Evolutionary conservation across 2,113 vertebrate genomes (phyloP), one percentile per base, ranked within the genome.

Genomic region (Sorex fumeus): DNA sequence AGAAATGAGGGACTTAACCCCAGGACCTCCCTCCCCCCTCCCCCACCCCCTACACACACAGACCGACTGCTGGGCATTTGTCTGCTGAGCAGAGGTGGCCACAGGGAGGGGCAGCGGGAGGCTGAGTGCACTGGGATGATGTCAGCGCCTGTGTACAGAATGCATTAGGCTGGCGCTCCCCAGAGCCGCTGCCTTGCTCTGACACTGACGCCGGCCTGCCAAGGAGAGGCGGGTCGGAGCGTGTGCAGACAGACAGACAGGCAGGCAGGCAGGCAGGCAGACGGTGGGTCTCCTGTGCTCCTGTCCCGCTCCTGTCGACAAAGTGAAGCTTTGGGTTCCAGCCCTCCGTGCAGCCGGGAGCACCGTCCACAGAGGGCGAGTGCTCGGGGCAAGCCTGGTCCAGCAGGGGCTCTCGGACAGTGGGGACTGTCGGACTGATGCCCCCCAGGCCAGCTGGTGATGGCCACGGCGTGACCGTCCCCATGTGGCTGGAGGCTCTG

Each of bases 81-180:
- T 40, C 40, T 40, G 40, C 7, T 34, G 0, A 18, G 64, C 64
- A 28, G 62, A 74, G 2, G 1, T 3, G 77, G 78, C 93, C 43
- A 13, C 50, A 66, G 69, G 27, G 23, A 76, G 74, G 27, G 16
- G 36, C 43, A 28, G 66, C 45, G 18, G 57, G 79, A 88, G 91
- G 87, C 91, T 95, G 93, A 92, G 76, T 62, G n/a, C 94, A 92
- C 66, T 90, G 77, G 10, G 8, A 79, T 96, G 95, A 96, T 6
- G 30, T 95, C 95, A 96, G 45, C 72, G 27, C 86, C 72, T 53
- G 93, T 97, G 95, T 72, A 43, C 88, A 43, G 95, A 94, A 93
- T 95, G 32, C 71, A 94, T 93, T 71, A 90, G 3, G 1, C 67
- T 60, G 2, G 57, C 18, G 18, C 21, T 40, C 50, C 30, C 70